Conservation (phyloP, 2,888 invertebrate species). For the Unio pictorum region DNA sequence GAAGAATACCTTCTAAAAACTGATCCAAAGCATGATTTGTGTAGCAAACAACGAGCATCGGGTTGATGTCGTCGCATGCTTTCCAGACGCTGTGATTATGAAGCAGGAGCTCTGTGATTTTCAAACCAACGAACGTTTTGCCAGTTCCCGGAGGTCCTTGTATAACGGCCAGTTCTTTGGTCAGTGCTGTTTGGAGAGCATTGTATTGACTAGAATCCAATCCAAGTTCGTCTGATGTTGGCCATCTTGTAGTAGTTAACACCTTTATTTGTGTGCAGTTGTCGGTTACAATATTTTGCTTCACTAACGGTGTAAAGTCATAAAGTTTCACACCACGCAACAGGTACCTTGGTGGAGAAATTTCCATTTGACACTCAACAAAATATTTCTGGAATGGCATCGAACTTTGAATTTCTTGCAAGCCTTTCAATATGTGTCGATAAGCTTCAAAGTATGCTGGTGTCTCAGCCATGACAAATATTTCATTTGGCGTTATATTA, state of each 20-base stretch:
- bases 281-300: background rate
- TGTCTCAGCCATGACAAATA: conserved; percentile 81
- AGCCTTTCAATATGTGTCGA: conserved; percentile 80
- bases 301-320: conserved; percentile 15
- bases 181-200: conserved; percentile 62
- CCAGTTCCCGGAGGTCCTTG: conserved; percentile 88
- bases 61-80: conserved; percentile 20
- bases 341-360: conserved; percentile 47
- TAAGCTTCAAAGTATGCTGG: conserved; percentile 89
- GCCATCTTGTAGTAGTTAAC: conserved; percentile 41
- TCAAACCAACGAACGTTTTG: conserved; percentile 85
- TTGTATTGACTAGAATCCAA: conserved; percentile 54
- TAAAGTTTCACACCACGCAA: conserved; percentile 16
- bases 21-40: conserved; percentile 71
- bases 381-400: conserved; percentile 55
- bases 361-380: conserved; percentile 40
- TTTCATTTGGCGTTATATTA: conserved; percentile 23
- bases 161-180: conserved; percentile 66
- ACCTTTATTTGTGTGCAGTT: conserved; percentile 6
- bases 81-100: conserved; percentile 75
- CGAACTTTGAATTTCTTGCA: conserved; percentile 76
- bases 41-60: conserved; percentile 69
- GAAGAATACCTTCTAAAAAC: conserved; percentile 62
- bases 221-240: conserved; percentile 20
- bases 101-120: conserved; percentile 79